Evolutionary conservation across 2,113 vertebrate species (phyloP).

Genomic region (Mionectes macconnelli): DNA sequence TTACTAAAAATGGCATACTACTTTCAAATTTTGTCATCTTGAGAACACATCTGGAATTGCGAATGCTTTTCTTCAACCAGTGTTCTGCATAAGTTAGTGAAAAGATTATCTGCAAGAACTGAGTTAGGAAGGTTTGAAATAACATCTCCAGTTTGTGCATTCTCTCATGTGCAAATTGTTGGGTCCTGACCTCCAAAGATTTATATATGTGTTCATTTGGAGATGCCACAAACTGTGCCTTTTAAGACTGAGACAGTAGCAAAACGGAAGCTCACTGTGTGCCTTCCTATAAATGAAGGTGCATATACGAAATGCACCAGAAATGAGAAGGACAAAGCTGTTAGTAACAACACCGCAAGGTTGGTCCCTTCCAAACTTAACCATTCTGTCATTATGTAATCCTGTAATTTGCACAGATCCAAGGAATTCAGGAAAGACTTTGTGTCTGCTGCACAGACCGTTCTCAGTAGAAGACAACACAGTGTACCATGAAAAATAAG

Average conservation of each 20-base stretch:
- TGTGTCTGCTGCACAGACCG: neutral
- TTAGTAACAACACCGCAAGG: neutral
- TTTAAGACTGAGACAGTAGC: neutral
- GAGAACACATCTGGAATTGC: neutral
- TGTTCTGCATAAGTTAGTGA: neutral
- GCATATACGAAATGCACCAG: neutral
- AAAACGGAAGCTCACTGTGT: neutral
- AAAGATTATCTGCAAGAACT: neutral
- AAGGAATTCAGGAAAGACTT: neutral
- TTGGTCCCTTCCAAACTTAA: neutral
- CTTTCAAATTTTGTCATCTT: neutral
- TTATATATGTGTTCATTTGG: neutral
- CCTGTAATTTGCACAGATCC: neutral
- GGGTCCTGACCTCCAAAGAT: neutral
- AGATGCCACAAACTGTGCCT: neutral
- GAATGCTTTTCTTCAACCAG: neutral
- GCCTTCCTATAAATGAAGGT: neutral
- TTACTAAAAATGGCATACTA: constrained; percentile 24
- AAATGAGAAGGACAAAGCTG: neutral
- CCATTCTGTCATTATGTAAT: neutral
- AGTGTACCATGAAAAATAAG: neutral
- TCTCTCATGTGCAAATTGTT: neutral
- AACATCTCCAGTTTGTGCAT: neutral
- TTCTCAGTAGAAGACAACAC: neutral
- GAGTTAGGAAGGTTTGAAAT: neutral